phyloP scores from a whole-genome alignment of 2,113 vertebrate genomes.

The Pelusios castaneus region DNA sequence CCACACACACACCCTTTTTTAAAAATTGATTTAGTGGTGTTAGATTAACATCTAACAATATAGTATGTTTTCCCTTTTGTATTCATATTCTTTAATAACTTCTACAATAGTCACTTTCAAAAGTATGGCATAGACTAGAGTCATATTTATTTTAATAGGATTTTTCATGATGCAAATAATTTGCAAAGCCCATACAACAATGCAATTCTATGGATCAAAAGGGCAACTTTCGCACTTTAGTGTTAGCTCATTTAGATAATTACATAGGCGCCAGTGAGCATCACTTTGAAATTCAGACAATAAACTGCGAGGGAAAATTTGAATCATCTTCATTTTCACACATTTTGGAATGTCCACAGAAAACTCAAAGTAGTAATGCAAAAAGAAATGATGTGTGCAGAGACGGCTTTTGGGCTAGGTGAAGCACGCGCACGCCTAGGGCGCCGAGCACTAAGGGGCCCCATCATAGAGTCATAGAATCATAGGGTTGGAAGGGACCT shows the following conservation, averaged over 20 bases:
- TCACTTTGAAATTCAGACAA: conserved; percentile 24
- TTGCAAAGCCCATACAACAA: background rate
- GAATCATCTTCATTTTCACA: conserved; percentile 55
- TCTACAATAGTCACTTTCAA: background rate
- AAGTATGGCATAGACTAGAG: background rate
- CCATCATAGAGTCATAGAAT: too few relatives aligned
- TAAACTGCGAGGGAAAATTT: conserved; percentile 40
- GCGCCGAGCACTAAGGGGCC: too few relatives aligned
- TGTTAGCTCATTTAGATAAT: conserved; percentile 56
- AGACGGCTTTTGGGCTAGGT: too few relatives aligned
- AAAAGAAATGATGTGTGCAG: background rate
- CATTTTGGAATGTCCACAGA: conserved; percentile 20
- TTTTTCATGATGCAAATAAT: background rate
- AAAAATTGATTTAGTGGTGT: background rate
- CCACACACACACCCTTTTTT: background rate
- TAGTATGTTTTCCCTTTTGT: conserved; percentile 16
- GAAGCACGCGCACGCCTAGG: too few relatives aligned
- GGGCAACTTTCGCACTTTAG: background rate
- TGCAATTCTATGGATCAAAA: background rate
- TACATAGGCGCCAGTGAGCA: conserved; percentile 20
- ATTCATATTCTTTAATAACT: conserved; percentile 15
- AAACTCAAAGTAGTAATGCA: background rate
- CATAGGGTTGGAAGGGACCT: too few relatives aligned
- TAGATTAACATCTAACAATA: conserved; percentile 19
- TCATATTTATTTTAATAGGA: background rate